Evolutionary conservation across 1,140 invertebrate genomes (phyloP), one percentile per base, ranked within the genome.

Genomic region (Pinna nobilis): DNA sequence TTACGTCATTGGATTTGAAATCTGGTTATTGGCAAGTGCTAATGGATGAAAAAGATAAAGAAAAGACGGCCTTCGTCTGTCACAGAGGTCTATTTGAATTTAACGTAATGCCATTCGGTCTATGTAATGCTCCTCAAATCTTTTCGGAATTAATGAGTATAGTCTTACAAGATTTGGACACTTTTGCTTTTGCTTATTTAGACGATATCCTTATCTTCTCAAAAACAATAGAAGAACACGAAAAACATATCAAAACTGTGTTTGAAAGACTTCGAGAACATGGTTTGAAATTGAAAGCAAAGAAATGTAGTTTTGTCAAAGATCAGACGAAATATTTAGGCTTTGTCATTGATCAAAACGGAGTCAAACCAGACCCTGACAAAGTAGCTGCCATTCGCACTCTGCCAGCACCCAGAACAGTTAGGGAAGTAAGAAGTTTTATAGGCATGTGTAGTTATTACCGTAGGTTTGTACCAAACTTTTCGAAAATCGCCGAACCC

Each of bases 361-460:
- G 70, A 3, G 41, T 81, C 1, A 64, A 53, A 63, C 64, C 79
- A 18, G 76, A 81, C 23, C 44, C 35, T 20, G 33, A 76, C 1
- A 78, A 78, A 57, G 66, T 76, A 0, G 39, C 67, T 50, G 67
- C 61, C 4, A 74, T 74, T 47, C 9, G 74, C 37, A 64, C 84
- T 2, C 84, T 80, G 28, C 79, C 84, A n/a, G n/a, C 33, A 0
- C 89, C 90, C 7, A 65, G 80, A 75, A 84, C 74, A 75, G 64
- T 84, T 5, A 88, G 84, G 57, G 84, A 90, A 50, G 23, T 91
- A 0, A 65, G 87, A 44, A 66, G 87, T 55, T 91, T 91, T 70
- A 74, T 90, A 11, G 90, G 89, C 1, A 85, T 90, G 63, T 79
- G 86, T 3, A 83, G 83, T 47, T 91, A 89, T 77, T 91, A 91